Evolutionary conservation across 1,140 invertebrate genomes (phyloP), one percentile per base, ranked within the genome.

Genomic region (Sminthurides bifidus): DNA sequence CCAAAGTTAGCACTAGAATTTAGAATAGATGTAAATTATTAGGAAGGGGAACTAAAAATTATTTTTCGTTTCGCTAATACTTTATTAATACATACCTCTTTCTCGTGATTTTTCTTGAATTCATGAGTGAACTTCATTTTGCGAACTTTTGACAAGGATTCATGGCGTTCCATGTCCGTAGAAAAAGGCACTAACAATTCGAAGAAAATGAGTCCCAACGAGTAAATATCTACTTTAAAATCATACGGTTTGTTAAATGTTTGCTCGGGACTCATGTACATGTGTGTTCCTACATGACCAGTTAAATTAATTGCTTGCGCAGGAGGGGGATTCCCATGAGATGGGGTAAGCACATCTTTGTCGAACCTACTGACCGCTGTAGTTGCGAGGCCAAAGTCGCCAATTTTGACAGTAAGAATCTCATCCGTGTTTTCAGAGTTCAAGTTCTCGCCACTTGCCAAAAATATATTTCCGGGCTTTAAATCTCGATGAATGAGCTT

Each of bases 181-280:
- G 71, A 71, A 71, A 97, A 96, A 27, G 90, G 84, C 54, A 83
- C 81, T 19, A 94, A 74, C 38, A 98, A 71, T 72, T 98, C 94
- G 70, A 92, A 91, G 41, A 96, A 78, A 56, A 98, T 93, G 43
- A 98, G 75, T 1, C 93, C 94, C 53, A 97, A 72, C 0, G 92
- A 91, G 73, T 89, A 98, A 54, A 98, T 95, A 69, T 98, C 94
- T 30, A 97, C 91, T 75, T 96, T 97, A 66, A 88, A 87, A 68
- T 85, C 84, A 69, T 97, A 96, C 2, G 77, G 73, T 55, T 80
- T 75, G 1, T 84, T 82, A 12, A 75, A 21, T 40, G 24, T 45
- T 29, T 96, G 93, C 72, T 98, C 94, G 23, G 92, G 93, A 54
- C 92, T 94, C 92, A 97, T 97, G 69, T 98, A 98, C 1, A 96